phyloP scores from a whole-genome alignment of 2,797 vertebrate genomes.

The Varecia variegata region DNA sequence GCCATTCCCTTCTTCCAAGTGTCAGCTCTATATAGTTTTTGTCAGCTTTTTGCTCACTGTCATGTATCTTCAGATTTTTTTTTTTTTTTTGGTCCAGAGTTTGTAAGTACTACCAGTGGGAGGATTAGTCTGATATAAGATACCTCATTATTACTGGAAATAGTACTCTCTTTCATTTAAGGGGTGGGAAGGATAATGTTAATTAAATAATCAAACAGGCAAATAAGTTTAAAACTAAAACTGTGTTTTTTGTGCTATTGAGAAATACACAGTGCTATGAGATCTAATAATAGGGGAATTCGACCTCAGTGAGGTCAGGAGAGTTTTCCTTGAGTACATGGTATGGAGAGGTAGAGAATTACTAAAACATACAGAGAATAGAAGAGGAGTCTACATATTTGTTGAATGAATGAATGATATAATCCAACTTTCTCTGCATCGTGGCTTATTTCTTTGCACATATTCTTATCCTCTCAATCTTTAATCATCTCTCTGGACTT shows the following conservation, averaged over 20 bases:
- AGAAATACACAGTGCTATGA: neutral
- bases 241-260: neutral
- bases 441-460: neutral
- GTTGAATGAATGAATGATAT: neutral
- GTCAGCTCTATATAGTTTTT: neutral
- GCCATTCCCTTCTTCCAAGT: neutral
- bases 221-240: conserved; percentile 14
- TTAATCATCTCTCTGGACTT: neutral
- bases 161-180: neutral
- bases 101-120: neutral
- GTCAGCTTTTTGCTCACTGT: neutral
- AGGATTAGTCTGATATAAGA: neutral
- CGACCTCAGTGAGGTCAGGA: neutral
- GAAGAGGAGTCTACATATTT: neutral
- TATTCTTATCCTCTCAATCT: neutral
- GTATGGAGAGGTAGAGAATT: neutral
- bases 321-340: neutral
- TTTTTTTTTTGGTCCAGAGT: neutral
- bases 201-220: neutral
- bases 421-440: neutral
- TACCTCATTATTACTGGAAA: neutral
- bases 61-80: neutral
- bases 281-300: neutral
- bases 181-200: neutral
- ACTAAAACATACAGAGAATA: neutral